Base-by-base conservation (phyloP, 2,888 invertebrate species). In the Antitype chi region DNA sequence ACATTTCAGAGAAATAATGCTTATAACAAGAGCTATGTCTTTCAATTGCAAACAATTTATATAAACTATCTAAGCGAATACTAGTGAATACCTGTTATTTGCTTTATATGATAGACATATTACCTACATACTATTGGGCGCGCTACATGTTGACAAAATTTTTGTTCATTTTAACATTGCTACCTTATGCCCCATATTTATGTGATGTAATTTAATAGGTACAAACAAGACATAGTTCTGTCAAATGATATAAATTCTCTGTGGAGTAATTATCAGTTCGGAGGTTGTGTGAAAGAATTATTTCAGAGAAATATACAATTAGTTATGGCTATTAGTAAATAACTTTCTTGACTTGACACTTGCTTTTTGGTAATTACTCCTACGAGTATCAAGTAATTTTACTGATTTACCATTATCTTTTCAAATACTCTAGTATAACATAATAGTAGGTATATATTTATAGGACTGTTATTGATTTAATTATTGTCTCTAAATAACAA, bases 401-500 rank as follows among this genome's bases (percentile, higher is more conserved):
- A 78, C 25, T 25, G 28, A 43, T 64, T 17, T 20, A 13, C 25
- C 4, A 38, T 13, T n/a, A 32, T 20, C 0, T 62, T 38, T 69
- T 75, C 49, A 32, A 74, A 60, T 55, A 28, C 28, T 43, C 28
- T 60, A 53, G 11, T 53, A 68, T 38, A 80, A 38, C 13, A 62
- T 43, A 68, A 59, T 47, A 72, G 15, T 59, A 52, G 43, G 2
- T 32, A 38, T 38, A 77, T 64, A 52, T 64, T 43, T 52, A 55
- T n/a, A 52, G 49, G 38, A 60, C 9, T 55, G 59, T 66, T 49
- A 59, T 81, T 68, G 49, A 71, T 63, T 55, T 49, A 32, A 60
- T 82, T 81, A 81, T 81, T 81, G 80, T 71, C 80, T 71, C 28
- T 28, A 25, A 68, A 70, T 62, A 59, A 63, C 62, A 62, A 49